Evolutionary conservation across 2,888 invertebrate genomes (phyloP), one percentile per base, ranked within the genome.

Genomic region (Dryobota labecula): DNA sequence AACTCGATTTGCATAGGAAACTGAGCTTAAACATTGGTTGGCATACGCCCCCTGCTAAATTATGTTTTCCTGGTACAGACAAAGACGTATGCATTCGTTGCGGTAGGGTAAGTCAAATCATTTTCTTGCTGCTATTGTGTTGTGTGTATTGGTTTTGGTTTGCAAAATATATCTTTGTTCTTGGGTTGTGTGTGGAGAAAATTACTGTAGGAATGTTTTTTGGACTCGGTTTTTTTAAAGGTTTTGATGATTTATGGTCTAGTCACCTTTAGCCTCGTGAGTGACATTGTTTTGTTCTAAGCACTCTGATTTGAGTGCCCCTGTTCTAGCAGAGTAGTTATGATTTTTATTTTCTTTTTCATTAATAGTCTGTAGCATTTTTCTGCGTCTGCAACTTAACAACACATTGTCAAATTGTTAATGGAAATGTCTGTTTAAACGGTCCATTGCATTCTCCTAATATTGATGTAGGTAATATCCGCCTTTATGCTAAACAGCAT

Each of bases 1-100:
- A 90, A 91, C 89, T 85, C 88, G 86, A 92, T 92, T 92, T 92
- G 91, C 91, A 90, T 92, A 90, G 85, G 89, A 89, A 92, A 91
- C 90, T 87, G 84, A 88, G 87, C 83, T 89, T 87, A 87, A 89
- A 88, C 89, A 88, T 88, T 87, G 87, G 85, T 88, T 88, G 82
- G 80, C 82, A 80, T 86, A 86, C 87, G 87, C 89, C 86, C 82
- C 84, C 78, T 73, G 76, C 84, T 87, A 86, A 87, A 83, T 88
- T 86, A 87, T 88, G 88, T 80, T 89, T 86, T 86, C 90, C 87
- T 86, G 87, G 84, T 84, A 81, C 77, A 75, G 85, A 86, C 87
- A 86, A 76, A 84, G 78, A 84, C 73, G 79, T 80, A 82, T 83
- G 84, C 76, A 82, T 84, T 83, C 74, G 78, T 82, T 84, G 80